Evolutionary conservation across 2,797 vertebrate species (phyloP), one percentile per base, ranked within the genome.

Genomic region (Cuculus canorus): DNA sequence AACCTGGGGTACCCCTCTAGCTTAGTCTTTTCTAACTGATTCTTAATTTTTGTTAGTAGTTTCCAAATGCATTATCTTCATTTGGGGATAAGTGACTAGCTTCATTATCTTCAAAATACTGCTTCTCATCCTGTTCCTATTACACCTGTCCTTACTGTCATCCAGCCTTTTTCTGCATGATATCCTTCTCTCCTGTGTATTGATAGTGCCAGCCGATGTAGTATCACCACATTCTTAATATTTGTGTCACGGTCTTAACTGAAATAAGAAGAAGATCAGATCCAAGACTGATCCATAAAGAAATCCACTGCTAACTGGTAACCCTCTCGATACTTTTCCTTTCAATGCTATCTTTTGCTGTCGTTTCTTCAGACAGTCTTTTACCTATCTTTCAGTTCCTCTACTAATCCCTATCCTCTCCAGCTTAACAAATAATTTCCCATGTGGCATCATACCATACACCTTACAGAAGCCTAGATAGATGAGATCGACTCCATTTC

Each of bases 391-490:
- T 93, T 95, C 94, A 92, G 25, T 94, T 95, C 63, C 92, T 86
- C 39, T 82, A 70, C 93, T 96, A 96, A 96, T 96, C 96, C 94
- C 92, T 92, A 94, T 95, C 90, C 95, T 90, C 81, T 88, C n/a
- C 86, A 95, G 90, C 78, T 95, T 95, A 96, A 86, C 92, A 94
- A 94, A 92, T 95, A 76, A 96, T 94, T 95, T 95, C 94, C 92
- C 92, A 92, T 88, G 93, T 94, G 94, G 88, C 88, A 86, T 78
- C 68, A 70, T 73, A 88, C 80, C 78, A 64, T 54, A 52, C 0
- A 4, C 63, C 90, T 93, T 84, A 92, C 86, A 0, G 10, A 83
- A 91, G 90, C 79, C 81, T 53, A 73, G 83, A 90, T 86, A 92
- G 92, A 88, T 86, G 94, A 82, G 73, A 96, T 68, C 27, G 35